A percentile compares a stretch with the other conserved stretches of the same genome.
Evolutionary conservation across 2,797 vertebrate species (phyloP).

Genomic region (Cyclura pinguis): DNA sequence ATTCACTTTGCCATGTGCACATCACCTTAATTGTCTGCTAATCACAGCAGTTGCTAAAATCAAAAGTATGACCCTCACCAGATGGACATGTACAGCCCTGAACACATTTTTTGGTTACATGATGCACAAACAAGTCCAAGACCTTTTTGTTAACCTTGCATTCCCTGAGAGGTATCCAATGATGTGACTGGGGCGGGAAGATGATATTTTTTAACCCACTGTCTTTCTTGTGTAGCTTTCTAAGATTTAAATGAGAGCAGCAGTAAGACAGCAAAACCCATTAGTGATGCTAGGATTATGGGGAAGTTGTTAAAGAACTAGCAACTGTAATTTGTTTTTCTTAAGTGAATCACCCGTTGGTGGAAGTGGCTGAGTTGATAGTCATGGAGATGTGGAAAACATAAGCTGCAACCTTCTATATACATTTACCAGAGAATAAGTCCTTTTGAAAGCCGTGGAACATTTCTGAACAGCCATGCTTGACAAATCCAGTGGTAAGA

Average conservation of each 20-base stretch:
- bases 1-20: conserved; percentile 53
- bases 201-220: conserved; percentile 70
- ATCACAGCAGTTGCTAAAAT: conserved; percentile 61
- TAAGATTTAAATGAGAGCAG: conserved; percentile 64
- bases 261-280: conserved; percentile 69
- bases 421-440: background rate
- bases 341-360: background rate
- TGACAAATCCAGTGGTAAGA: background rate
- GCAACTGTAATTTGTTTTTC: conserved; percentile 28
- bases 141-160: conserved; percentile 66
- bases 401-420: background rate
- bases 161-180: conserved; percentile 60
- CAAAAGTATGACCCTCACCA: conserved; percentile 68
- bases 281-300: conserved; percentile 71
- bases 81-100: conserved; percentile 58
- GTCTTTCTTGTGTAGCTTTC: conserved; percentile 72
- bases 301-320: conserved; percentile 53
- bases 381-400: background rate
- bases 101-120: conserved; percentile 44
- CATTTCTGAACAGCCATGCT: background rate
- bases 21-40: conserved; percentile 57
- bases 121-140: conserved; percentile 51
- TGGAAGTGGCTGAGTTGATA: background rate
- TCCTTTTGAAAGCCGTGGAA: too few species aligned
- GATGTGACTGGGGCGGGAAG: conserved; percentile 68